Evolutionary conservation across 2,888 invertebrate genomes (phyloP), one percentile per base, ranked within the genome.

Genomic region (Chalcosyrphus nemorum): DNA sequence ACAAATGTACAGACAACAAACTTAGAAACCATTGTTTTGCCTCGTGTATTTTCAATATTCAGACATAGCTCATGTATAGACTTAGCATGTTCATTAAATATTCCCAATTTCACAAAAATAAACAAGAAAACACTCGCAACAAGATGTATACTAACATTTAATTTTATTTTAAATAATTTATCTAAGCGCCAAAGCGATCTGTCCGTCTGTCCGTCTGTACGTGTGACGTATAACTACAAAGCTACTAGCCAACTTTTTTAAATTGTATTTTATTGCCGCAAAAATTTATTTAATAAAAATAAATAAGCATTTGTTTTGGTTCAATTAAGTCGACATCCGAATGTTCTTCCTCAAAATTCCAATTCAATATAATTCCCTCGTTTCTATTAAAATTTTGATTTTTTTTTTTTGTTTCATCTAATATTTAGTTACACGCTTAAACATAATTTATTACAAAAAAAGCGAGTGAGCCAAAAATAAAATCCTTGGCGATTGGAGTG

Each of bases 391-490:
- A 13, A 38, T 3, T n/a, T 5, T 13, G 6, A 2, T 0, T 15
- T 13, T 32, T 54, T 27, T 29, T 54, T 15, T 32, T 7, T 9
- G 11, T 56, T 15, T 56, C 27, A 7, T 29, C 24, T 9, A 24
- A 24, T 21, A 24, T 50, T 45, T 11, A n/a, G 24, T 19, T 24
- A 52, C 15, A 38, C 3, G 2, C 41, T 74, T 54, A 61, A 63
- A 74, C 54, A 63, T 74, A 74, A 74, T 74, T 74, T 74, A 63
- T 74, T 63, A 32, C 63, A 52, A 43, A 4, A 54, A 4, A 54
- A 43, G 52, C 54, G 47, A 65, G 24, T 54, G 43, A 72, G 52
- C 43, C 43, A 54, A 63, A 45, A 63, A 63, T 9, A 74, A 65
- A 32, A 54, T 63, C 56, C 66, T 32, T 59, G 75, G 38, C 57